Conservation (phyloP, 1,140 invertebrate species). For the Heliconius hermathena region DNA sequence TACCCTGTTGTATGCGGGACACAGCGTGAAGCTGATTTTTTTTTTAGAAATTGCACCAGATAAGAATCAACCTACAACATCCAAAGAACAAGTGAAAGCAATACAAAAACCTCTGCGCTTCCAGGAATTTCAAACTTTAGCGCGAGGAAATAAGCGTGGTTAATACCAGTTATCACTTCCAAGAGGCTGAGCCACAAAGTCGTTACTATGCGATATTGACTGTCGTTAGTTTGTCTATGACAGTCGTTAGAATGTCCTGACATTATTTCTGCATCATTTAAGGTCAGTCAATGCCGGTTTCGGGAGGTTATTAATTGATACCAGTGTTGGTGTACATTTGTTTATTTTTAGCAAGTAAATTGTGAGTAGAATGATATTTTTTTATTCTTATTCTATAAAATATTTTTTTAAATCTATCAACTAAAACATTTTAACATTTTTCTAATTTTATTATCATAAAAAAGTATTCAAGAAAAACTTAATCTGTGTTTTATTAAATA, state of each 20-base stretch:
- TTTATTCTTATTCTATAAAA: no score
- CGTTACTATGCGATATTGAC: slow-evolving; percentile 62
- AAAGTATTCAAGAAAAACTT: no score
- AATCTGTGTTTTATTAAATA: background rate
- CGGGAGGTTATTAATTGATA: background rate
- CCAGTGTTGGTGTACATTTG: background rate
- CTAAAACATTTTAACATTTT: no score
- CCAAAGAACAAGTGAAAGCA: background rate
- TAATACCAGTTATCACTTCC: slow-evolving; percentile 62
- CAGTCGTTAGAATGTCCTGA: slow-evolving; percentile 41
- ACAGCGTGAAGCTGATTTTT: no score
- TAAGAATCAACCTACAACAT: background rate
- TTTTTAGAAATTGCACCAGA: background rate
- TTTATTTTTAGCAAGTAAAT: background rate
- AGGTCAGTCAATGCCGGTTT: slow-evolving; percentile 15
- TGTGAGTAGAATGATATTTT: no score
- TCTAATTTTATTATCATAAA: no score
- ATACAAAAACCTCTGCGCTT: background rate
- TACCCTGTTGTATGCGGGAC: no score
- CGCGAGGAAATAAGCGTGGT: slow-evolving; percentile 29
- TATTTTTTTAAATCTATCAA: no score
- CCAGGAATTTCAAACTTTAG: slow-evolving; percentile 45
- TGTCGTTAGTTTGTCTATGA: slow-evolving; percentile 65
- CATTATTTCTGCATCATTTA: slow-evolving; percentile 67
- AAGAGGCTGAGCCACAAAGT: slow-evolving; percentile 50